phyloP scores from a whole-genome alignment of 2,113 vertebrate species.

The Suricata suricatta region DNA sequence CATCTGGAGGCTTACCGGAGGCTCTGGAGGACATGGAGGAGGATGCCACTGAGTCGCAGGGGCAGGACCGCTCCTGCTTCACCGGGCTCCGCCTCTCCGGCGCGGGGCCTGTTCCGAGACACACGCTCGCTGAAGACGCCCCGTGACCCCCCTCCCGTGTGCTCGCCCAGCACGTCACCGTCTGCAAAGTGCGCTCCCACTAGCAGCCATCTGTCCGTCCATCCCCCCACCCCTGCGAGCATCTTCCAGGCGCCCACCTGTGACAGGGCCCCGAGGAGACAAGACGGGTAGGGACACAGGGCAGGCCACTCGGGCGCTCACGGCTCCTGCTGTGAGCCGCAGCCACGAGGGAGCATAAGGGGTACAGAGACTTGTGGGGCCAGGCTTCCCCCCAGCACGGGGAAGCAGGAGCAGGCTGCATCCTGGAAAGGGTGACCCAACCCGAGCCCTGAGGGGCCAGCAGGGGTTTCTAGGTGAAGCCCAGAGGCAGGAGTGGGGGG shows the following conservation, averaged over 20 bases:
- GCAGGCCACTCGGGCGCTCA: neutral
- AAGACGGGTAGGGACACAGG: fast-evolving
- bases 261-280: neutral
- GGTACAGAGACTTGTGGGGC: fast-evolving
- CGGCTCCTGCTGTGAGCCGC: fast-evolving
- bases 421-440: neutral
- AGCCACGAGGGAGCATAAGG: neutral
- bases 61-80: conserved; percentile 83
- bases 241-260: neutral
- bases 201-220: neutral
- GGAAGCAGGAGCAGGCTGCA: neutral
- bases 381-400: neutral
- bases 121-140: neutral
- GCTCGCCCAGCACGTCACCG: fast-evolving
- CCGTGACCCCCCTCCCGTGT: fast-evolving
- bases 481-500: too few relatives aligned
- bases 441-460: too few relatives aligned
- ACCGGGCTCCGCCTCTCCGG: conserved; percentile 84
- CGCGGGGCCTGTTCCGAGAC: conserved; percentile 77
- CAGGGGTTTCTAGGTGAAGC: neutral
- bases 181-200: fast-evolving
- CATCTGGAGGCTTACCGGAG: conserved; percentile 82
- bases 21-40: conserved; percentile 84
- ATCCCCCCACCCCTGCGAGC: neutral
- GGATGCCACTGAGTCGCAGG: conserved; percentile 84